phyloP scores from a whole-genome alignment of 2,888 invertebrate genomes.

The Aethes cnicana region DNA sequence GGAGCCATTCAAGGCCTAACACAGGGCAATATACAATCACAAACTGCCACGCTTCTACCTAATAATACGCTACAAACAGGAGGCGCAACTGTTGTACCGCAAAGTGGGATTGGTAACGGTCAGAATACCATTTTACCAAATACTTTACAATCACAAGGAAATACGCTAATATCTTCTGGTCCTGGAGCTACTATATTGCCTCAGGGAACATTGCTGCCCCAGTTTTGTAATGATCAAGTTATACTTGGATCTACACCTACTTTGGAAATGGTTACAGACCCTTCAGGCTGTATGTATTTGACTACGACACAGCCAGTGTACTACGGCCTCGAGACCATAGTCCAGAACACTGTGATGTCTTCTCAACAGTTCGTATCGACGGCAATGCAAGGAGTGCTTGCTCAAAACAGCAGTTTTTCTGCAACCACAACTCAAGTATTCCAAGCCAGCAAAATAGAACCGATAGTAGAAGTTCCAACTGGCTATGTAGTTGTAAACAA shows the following conservation, averaged over 20 bases:
- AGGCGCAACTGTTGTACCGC: conserved; percentile 70
- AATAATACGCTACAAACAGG: conserved; percentile 68
- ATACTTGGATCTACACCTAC: conserved; percentile 84
- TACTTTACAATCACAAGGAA: conserved; percentile 78
- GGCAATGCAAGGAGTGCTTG: conserved; percentile 90
- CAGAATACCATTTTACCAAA: conserved; percentile 77
- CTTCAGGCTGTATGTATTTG: conserved; percentile 81
- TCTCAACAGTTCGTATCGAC: conserved; percentile 92
- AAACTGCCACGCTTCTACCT: conserved; percentile 66
- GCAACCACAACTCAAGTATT: conserved; percentile 92
- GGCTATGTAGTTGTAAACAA: conserved; percentile 88
- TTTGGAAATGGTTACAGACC: conserved; percentile 85
- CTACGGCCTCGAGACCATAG: conserved; percentile 92
- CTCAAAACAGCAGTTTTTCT: conserved; percentile 91
- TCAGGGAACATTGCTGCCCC: conserved; percentile 80
- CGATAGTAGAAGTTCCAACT: conserved; percentile 88
- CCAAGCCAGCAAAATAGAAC: conserved; percentile 92
- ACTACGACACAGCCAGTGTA: conserved; percentile 89
- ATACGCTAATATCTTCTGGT: conserved; percentile 74
- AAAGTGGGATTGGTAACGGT: conserved; percentile 75
- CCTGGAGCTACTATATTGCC: conserved; percentile 84
- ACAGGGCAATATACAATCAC: conserved; percentile 64
- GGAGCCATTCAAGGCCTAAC: conserved; percentile 73
- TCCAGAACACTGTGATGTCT: conserved; percentile 94
- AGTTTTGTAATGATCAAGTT: conserved; percentile 83